Percentiles rank a stretch among this genome's conserved stretches.
Evolutionary conservation across 2,888 invertebrate species (phyloP).

Genomic region (Brassicogethes aeneus): DNA sequence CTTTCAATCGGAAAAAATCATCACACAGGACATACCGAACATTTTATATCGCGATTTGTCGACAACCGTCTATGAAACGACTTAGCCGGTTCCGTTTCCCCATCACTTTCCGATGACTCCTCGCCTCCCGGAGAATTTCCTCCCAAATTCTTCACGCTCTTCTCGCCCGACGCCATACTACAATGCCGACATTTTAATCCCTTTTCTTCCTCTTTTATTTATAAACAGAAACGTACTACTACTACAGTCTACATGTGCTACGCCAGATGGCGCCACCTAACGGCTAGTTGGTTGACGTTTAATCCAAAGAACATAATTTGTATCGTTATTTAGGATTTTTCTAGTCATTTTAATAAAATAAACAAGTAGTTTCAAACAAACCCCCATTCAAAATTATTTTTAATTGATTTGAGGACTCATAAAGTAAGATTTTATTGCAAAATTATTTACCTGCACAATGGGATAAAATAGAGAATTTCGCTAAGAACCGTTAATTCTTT

Average conservation of each 20-base stretch:
- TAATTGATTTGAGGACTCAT: too few relatives aligned
- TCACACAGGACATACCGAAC: constrained; percentile 53
- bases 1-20: too few relatives aligned
- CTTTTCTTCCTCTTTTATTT: constrained; percentile 16
- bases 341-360: too few relatives aligned
- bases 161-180: constrained; percentile 36
- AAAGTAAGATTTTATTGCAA: too few relatives aligned
- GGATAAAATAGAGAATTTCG: too few relatives aligned
- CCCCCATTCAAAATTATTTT: too few relatives aligned
- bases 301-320: too few relatives aligned
- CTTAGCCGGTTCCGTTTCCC: constrained; percentile 69
- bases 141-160: constrained; percentile 36
- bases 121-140: constrained; percentile 39
- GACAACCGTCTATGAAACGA: constrained; percentile 71
- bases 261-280: constrained; percentile 3
- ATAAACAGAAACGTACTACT: constrained; percentile 12
- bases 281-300: too few relatives aligned
- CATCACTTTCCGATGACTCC: constrained; percentile 73
- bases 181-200: constrained; percentile 27
- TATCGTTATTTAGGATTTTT: too few relatives aligned
- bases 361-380: too few relatives aligned
- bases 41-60: constrained; percentile 73
- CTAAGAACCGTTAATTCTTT: too few relatives aligned
- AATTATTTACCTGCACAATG: too few relatives aligned
- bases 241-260: neutral